These are phyloP conservation scores for Drosophila tropicalis DNA, from an alignment of 1,140 invertebrate species.

Conservation along the genomic window DNA sequence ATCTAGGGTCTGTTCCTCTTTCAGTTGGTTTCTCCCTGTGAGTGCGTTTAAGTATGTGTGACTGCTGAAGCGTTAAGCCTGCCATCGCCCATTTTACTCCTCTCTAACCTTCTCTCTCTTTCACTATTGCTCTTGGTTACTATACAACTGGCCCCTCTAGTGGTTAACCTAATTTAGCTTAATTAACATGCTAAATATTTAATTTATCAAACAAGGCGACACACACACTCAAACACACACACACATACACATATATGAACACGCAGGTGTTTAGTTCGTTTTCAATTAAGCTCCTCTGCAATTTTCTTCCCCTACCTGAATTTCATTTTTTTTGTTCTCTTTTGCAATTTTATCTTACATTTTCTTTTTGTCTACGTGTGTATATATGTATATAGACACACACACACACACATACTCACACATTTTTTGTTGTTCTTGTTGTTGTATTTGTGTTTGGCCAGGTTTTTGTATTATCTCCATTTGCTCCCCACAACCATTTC, in stretches of 20 bases:
- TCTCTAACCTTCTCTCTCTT: background rate
- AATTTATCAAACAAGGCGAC: conserved; percentile 63
- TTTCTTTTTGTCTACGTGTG: conserved; percentile 8
- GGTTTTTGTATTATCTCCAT: conserved; percentile 17
- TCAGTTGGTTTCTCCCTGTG: background rate
- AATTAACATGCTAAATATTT: conserved; percentile 78
- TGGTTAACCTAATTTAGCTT: conserved; percentile 78
- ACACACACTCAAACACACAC: conserved; percentile 27
- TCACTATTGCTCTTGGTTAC: background rate
- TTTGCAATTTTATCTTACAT: conserved; percentile 27
- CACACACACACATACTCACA: no score
- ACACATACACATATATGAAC: conserved; percentile 9
- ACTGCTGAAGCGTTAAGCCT: conserved; percentile 8
- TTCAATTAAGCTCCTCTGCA: conserved; percentile 62
- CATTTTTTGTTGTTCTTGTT: background rate
- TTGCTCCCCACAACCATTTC: conserved; percentile 20
- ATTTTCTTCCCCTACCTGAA: conserved; percentile 33
- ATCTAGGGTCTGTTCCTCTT: background rate
- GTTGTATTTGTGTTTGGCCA: conserved; percentile 8
- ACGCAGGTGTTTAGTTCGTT: conserved; percentile 47
- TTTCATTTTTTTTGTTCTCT: conserved; percentile 12
- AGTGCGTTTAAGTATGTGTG: conserved; percentile 31
- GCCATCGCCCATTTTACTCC: background rate
- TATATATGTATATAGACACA: background rate
- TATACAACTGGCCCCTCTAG: conserved; percentile 23